Base-by-base conservation (phyloP, 2,797 vertebrate genomes). In the Ambastaia sidthimunki region DNA sequence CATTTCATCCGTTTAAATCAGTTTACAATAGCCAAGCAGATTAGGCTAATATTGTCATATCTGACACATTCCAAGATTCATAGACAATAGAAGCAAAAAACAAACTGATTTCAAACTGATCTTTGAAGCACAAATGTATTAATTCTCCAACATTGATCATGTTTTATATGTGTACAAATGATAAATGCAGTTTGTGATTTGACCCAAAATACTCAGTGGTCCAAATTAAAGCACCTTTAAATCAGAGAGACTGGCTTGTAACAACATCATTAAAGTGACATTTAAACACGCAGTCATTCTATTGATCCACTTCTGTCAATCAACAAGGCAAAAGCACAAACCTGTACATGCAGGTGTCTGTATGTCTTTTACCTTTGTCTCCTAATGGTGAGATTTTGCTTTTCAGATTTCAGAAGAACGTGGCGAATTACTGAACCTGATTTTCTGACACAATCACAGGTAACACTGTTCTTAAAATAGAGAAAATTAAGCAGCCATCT, bases 201-300 rank as follows among this genome's bases (percentile, higher is more conserved):
- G 41, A 44, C 41, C 41, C 10, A 7, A 44, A 44, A 10, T 44
- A 11, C 41, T 11, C 10, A 44, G 10, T 44, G 41, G 41, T 44
- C 9, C 10, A 44, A 10, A 11, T 44, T 11, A 4, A 48, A 48
- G n/a, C 18, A 15, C 55, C n/a, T 52, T n/a, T 5, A 25, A 41
- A 54, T 41, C 6, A 37, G 21, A 41, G 6, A 63, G 11, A 7
- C 23, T 16, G 31, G n/a, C 0, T 12, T 60, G 54, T 59, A 60
- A 73, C 44, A 18, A 52, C 59, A 18, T 65, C 16, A 18, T 59
- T 9, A 60, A 77, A 18, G 66, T 77, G 66, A 21, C 54, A 69
- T 69, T 76, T 76, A 60, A 70, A 68, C 34, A 76, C 11, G 3
- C 74, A 69, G 65, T 25, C 52, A 6, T 37, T 59, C 37, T 52